These are phyloP conservation scores for Vanessa atalanta DNA, from an alignment of 1,140 invertebrate genomes.

Conservation along the genomic window DNA sequence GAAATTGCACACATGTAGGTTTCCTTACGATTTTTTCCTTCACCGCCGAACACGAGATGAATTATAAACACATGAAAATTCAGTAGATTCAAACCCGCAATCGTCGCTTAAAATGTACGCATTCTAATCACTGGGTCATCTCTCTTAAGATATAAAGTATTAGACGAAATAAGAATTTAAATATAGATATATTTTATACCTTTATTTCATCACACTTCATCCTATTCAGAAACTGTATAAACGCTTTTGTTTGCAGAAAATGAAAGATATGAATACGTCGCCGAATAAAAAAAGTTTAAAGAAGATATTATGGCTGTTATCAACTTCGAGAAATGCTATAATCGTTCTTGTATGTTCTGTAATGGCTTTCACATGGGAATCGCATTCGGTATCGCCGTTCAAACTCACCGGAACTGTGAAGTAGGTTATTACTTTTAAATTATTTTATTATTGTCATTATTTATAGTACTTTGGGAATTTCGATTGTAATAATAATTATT, in stretches of 20 bases:
- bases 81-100: no score
- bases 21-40: no score
- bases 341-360: constrained; percentile 87
- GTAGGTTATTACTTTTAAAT: constrained; percentile 53
- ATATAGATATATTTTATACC: not conserved
- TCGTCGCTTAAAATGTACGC: no score
- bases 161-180: not conserved
- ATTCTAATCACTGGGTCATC: no score
- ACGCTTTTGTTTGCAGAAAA: constrained; percentile 80
- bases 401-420: constrained; percentile 76
- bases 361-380: constrained; percentile 81
- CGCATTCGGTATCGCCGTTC: constrained; percentile 63
- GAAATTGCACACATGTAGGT: no score
- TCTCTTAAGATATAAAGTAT: no score
- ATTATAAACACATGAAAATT: no score
- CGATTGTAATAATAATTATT: no score
- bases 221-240: not conserved
- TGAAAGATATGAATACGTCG: constrained; percentile 82
- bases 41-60: no score
- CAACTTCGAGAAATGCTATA: constrained; percentile 90
- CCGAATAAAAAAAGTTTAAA: constrained; percentile 78
- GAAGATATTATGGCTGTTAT: constrained; percentile 87
- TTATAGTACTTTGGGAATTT: not conserved
- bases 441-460: not conserved
- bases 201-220: not conserved